Conservation (phyloP, 2,113 vertebrate species). For the Bufo gargarizans region DNA sequence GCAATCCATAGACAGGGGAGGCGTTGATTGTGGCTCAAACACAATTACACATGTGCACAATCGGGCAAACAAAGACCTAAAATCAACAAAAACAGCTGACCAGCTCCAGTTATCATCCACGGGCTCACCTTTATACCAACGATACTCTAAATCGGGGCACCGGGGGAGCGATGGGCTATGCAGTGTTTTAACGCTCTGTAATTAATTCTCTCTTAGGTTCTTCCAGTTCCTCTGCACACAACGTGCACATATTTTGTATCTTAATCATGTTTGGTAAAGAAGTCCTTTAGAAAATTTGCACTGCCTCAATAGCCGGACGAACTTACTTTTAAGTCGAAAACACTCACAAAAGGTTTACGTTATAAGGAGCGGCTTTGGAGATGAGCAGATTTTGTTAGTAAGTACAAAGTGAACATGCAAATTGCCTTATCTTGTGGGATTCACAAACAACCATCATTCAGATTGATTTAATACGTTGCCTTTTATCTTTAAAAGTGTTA, state of each 20-base stretch:
- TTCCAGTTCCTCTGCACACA: slow-evolving; percentile 75
- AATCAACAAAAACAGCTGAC: not conserved
- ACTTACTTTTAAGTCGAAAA: slow-evolving; percentile 85
- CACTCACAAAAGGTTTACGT: slow-evolving; percentile 91
- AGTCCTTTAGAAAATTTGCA: slow-evolving; percentile 83
- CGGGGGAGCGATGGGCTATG: not conserved
- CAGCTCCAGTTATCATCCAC: not conserved
- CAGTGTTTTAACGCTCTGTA: slow-evolving; percentile 22
- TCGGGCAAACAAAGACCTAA: not conserved
- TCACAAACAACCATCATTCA: slow-evolving; percentile 98
- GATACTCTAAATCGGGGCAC: slow-evolving; percentile 5
- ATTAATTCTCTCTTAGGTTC: slow-evolving; percentile 61
- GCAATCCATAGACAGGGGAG: too few relatives aligned
- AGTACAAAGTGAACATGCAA: slow-evolving; percentile 98
- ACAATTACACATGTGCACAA: too few relatives aligned
- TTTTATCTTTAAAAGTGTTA: slow-evolving; percentile 99
- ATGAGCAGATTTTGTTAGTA: slow-evolving; percentile 97
- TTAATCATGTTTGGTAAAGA: slow-evolving; percentile 78
- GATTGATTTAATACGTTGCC: slow-evolving; percentile 99
- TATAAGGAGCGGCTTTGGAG: slow-evolving; percentile 89
- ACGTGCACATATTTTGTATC: slow-evolving; percentile 78
- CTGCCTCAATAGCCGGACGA: slow-evolving; percentile 79
- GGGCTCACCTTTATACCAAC: slow-evolving; percentile 18
- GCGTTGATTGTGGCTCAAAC: too few relatives aligned
- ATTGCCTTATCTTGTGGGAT: slow-evolving; percentile 98